phyloP scores from a whole-genome alignment of 2,888 invertebrate genomes.

The Drosophila neotestacea region DNA sequence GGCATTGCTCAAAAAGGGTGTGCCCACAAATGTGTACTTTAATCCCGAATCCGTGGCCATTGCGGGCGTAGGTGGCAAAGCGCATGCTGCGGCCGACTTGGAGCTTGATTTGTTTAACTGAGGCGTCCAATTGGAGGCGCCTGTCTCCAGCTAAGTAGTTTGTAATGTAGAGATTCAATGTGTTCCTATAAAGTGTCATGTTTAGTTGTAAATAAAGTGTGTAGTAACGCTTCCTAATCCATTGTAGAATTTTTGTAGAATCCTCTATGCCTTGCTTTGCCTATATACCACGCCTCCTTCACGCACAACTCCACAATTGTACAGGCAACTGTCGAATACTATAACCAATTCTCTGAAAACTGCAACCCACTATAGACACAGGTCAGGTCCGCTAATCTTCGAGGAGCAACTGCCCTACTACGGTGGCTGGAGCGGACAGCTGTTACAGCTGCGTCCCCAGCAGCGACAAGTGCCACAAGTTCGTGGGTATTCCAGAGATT shows the following conservation, averaged over 20 bases:
- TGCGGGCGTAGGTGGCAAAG: constrained; percentile 91
- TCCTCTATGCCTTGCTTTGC: constrained; percentile 39
- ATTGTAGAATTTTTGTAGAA: constrained; percentile 33
- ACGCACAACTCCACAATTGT: constrained; percentile 46
- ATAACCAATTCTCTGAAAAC: constrained; percentile 55
- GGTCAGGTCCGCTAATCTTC: constrained; percentile 60
- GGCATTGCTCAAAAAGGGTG: constrained; percentile 88
- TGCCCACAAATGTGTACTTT: constrained; percentile 88
- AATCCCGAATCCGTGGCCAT: constrained; percentile 90
- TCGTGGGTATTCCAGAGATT: constrained; percentile 46
- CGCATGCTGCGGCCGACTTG: constrained; percentile 91
- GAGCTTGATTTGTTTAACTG: constrained; percentile 86
- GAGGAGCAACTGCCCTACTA: constrained; percentile 87
- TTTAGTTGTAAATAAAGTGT: constrained; percentile 61
- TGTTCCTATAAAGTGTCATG: constrained; percentile 58
- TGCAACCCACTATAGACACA: constrained; percentile 54
- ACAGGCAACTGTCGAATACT: constrained; percentile 41
- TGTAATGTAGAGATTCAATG: constrained; percentile 33
- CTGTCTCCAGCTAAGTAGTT: constrained; percentile 34
- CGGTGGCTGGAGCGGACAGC: constrained; percentile 90
- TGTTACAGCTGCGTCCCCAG: constrained; percentile 84
- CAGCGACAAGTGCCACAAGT: constrained; percentile 23
- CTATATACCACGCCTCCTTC: constrained; percentile 26
- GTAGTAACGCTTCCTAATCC: constrained; percentile 43
- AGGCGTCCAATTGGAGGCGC: constrained; percentile 1